These are phyloP conservation scores for Drosophila pseudoobscura DNA, from an alignment of 1,140 invertebrate genomes.

Conservation along the genomic window DNA sequence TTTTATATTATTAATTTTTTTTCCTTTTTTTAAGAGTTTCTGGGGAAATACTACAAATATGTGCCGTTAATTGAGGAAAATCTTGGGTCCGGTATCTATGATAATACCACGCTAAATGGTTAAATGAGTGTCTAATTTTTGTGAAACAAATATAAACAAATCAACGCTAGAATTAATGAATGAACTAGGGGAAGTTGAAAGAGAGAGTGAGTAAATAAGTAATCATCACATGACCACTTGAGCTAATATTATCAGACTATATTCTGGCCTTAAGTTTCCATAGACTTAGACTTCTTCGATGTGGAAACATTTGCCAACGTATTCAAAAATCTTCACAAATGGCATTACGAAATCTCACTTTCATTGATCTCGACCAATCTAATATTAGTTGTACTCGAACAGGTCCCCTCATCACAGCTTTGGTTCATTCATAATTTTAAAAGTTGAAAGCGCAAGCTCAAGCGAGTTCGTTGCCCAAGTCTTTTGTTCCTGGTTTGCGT, in stretches of 20 bases:
- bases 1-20: constrained; percentile 48
- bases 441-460: constrained; percentile 14
- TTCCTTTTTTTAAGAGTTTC: constrained; percentile 6
- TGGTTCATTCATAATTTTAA: constrained; percentile 45
- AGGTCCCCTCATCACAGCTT: not conserved
- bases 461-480: constrained; percentile 52
- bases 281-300: too few species aligned
- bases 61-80: constrained; percentile 51
- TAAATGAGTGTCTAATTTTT: constrained; percentile 47
- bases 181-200: not conserved
- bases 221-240: too few species aligned
- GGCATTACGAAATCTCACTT: too few species aligned
- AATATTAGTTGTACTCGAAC: constrained; percentile 5
- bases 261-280: too few species aligned
- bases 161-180: not conserved
- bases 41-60: constrained; percentile 26
- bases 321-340: too few species aligned
- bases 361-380: not conserved
- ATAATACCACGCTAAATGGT: constrained; percentile 24
- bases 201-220: not conserved
- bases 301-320: too few species aligned
- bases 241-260: too few species aligned
- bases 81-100: constrained; percentile 21
- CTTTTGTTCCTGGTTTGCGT: constrained; percentile 47
- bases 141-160: constrained; percentile 4